These are phyloP conservation scores for Yasuhikotakia modesta DNA, from an alignment of 2,797 vertebrate genomes.

Conservation along the genomic window DNA sequence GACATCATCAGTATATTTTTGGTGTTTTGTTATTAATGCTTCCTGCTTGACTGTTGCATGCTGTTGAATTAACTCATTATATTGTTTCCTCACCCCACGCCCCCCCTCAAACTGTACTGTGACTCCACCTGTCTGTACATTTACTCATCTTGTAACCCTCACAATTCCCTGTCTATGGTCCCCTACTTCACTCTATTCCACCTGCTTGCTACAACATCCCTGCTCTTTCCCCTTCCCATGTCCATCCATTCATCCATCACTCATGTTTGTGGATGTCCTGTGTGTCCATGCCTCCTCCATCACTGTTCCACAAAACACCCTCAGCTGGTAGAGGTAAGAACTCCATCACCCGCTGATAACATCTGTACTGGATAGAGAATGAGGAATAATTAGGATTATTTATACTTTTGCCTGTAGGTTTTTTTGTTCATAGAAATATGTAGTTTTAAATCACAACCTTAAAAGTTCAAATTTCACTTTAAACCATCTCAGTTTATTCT, in stretches of 20 bases:
- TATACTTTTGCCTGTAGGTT: no score
- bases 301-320: slow-evolving; percentile 75
- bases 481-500: neutral
- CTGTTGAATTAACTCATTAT: slow-evolving; percentile 76
- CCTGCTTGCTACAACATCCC: slow-evolving; percentile 39
- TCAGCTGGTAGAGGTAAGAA: slow-evolving; percentile 84
- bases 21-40: slow-evolving; percentile 50
- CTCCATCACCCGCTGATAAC: slow-evolving; percentile 50
- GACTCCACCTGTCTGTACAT: slow-evolving; percentile 39
- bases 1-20: slow-evolving; percentile 27
- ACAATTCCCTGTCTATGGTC: slow-evolving; percentile 37
- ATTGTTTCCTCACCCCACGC: slow-evolving; percentile 68
- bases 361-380: neutral
- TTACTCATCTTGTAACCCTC: slow-evolving; percentile 49
- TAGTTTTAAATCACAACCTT: no score
- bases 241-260: slow-evolving; percentile 55
- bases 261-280: slow-evolving; percentile 76
- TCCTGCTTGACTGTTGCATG: slow-evolving; percentile 71
- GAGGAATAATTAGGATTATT: neutral
- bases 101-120: slow-evolving; percentile 17
- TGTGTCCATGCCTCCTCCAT: slow-evolving; percentile 71
- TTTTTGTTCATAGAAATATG: no score
- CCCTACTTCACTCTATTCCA: slow-evolving; percentile 6
- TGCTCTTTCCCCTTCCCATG: slow-evolving; percentile 21
- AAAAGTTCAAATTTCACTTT: neutral